Evolutionary conservation across 2,888 invertebrate genomes (phyloP).

Genomic region (Acanthococcus lagerstroemiae): DNA sequence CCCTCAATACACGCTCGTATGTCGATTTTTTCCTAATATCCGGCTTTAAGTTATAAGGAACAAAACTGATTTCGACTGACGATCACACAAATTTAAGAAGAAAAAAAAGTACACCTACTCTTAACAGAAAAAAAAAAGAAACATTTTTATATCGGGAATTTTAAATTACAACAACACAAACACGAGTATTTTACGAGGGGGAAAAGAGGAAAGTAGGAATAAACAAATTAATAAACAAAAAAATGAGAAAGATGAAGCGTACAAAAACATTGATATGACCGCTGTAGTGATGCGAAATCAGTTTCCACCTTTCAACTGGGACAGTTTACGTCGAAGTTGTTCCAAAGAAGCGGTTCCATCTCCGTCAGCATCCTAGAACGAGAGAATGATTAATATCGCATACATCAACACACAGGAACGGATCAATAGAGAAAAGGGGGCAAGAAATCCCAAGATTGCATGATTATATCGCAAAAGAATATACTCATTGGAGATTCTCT

Average conservation of each 20-base stretch:
- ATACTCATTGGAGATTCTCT: too few species aligned
- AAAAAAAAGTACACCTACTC: conserved; percentile 6
- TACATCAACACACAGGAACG: neutral
- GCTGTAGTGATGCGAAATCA: conserved; percentile 3
- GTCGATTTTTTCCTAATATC: too few species aligned
- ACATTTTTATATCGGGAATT: neutral
- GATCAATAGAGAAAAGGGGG: neutral
- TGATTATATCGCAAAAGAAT: neutral
- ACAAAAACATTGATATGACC: conserved; percentile 20
- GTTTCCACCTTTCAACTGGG: conserved; percentile 11
- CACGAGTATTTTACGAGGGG: neutral
- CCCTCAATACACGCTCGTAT: too few species aligned
- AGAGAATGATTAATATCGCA: neutral
- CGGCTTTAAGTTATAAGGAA: too few species aligned
- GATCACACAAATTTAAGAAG: neutral
- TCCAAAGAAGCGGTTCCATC: conserved; percentile 18
- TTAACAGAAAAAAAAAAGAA: neutral
- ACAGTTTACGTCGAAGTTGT: conserved; percentile 15
- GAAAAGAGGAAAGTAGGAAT: conserved; percentile 5
- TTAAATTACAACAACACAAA: conserved; percentile 2
- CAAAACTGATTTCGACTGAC: too few species aligned
- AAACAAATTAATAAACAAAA: conserved; percentile 1
- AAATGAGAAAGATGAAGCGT: conserved; percentile 6
- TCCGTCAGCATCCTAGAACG: conserved; percentile 24
- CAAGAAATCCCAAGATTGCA: neutral